Percentiles rank a stretch among this genome's conserved stretches.
Conservation (phyloP, 2,113 vertebrate genomes). For the Scatophagus argus region DNA sequence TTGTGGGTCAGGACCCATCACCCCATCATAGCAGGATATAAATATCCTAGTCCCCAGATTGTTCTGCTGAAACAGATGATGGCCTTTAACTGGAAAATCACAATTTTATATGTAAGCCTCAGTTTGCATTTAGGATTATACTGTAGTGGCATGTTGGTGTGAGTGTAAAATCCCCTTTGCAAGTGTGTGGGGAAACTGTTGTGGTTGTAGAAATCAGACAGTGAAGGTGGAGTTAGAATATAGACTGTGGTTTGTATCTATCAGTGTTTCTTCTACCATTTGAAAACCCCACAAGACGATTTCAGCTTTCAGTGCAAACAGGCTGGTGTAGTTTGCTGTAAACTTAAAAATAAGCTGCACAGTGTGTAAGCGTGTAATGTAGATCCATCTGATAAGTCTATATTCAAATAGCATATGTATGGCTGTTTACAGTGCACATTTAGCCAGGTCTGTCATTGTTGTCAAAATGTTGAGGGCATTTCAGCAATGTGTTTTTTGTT, state of each 20-base stretch:
- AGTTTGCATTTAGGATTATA: conserved; percentile 19
- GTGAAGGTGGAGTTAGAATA: not conserved
- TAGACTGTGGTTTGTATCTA: not conserved
- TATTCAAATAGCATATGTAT: not conserved
- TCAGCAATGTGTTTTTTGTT: not conserved
- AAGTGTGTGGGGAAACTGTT: not conserved
- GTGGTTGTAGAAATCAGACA: not conserved
- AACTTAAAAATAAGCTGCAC: not conserved
- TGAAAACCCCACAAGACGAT: not conserved
- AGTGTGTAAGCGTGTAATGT: not conserved
- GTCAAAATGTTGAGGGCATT: not conserved
- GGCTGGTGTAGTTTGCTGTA: not conserved
- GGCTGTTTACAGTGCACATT: no score
- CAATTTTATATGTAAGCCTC: conserved; percentile 10
- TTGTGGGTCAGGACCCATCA: conserved; percentile 39
- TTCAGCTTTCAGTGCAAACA: not conserved
- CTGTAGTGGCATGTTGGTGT: conserved; percentile 6
- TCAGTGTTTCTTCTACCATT: not conserved
- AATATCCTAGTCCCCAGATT: conserved; percentile 37
- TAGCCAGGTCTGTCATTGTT: not conserved
- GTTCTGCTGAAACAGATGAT: conserved; percentile 15
- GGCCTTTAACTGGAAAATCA: conserved; percentile 32
- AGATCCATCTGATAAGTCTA: not conserved
- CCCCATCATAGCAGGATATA: conserved; percentile 14
- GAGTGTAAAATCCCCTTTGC: not conserved